A percentile compares a stretch with the other conserved stretches of the same genome.
Conservation (phyloP, 2,888 invertebrate species). For the Ecliptopera silaceata region DNA sequence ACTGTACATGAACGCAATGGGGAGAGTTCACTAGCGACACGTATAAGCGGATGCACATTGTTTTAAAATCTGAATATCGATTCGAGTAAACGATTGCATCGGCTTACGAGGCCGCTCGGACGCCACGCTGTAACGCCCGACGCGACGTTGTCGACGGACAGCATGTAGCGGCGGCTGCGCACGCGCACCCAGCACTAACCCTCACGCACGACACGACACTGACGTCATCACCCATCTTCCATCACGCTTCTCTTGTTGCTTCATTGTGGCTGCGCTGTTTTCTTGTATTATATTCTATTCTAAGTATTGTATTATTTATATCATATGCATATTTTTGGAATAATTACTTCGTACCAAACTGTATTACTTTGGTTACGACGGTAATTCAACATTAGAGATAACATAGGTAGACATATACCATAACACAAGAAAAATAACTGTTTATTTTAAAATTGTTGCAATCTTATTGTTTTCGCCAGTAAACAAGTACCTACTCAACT, state of each 20-base stretch:
- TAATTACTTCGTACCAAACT: conserved; percentile 51
- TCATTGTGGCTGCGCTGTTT: conserved; percentile 56
- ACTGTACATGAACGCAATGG: conserved; percentile 28
- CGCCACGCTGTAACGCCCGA: conserved; percentile 45
- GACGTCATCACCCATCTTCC: conserved; percentile 52
- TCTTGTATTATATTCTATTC: conserved; percentile 55
- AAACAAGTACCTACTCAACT: conserved; percentile 1
- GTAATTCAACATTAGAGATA: too few species aligned
- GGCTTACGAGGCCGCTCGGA: conserved; percentile 45
- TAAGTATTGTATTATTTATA: conserved; percentile 5
- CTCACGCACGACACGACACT: conserved; percentile 49
- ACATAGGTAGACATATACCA: too few species aligned
- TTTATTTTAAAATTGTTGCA: too few species aligned
- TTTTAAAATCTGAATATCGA: conserved; percentile 30
- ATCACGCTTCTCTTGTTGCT: conserved; percentile 65
- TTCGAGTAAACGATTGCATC: conserved; percentile 42
- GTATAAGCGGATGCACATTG: conserved; percentile 46
- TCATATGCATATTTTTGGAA: conserved; percentile 23
- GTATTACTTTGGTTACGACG: conserved; percentile 57
- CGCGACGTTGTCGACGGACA: conserved; percentile 49
- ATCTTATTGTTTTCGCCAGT: background rate
- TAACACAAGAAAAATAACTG: too few species aligned
- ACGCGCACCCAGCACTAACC: conserved; percentile 54
- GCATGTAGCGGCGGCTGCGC: conserved; percentile 53
- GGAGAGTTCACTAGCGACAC: conserved; percentile 42